Evolutionary conservation across 2,888 invertebrate genomes (phyloP).

Genomic region (Eurytoma californica): DNA sequence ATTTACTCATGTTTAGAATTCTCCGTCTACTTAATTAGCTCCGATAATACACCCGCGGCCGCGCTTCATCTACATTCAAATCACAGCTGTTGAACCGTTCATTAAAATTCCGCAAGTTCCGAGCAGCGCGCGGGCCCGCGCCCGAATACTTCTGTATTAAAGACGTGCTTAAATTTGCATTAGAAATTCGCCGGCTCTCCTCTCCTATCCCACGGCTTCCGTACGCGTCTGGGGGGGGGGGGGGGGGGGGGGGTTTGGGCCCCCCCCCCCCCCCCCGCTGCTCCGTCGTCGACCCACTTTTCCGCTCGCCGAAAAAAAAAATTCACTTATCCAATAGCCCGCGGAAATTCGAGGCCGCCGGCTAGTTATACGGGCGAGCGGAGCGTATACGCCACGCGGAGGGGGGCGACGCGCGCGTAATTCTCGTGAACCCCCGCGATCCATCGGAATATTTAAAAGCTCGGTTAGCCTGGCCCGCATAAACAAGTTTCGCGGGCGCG

Average conservation of each 20-base stretch:
- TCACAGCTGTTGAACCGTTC: slow-evolving; percentile 50
- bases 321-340: too few species aligned
- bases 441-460: slow-evolving; percentile 40
- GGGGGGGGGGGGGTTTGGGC: too few species aligned
- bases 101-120: slow-evolving; percentile 54
- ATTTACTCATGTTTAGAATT: not conserved
- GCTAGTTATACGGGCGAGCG: too few species aligned
- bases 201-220: not conserved
- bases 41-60: slow-evolving; percentile 21
- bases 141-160: slow-evolving; percentile 38
- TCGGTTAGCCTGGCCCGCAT: not conserved
- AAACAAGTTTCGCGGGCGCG: slow-evolving; percentile 37
- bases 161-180: slow-evolving; percentile 49
- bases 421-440: not conserved
- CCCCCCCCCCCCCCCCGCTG: too few species aligned
- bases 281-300: slow-evolving; percentile 13
- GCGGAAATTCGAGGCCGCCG: too few species aligned
- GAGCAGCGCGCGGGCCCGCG: not conserved
- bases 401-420: not conserved
- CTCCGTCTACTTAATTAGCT: slow-evolving; percentile 21
- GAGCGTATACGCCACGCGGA: too few species aligned
- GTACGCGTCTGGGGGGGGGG: slow-evolving; percentile 2
- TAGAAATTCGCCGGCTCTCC: slow-evolving; percentile 39
- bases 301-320: too few species aligned
- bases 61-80: slow-evolving; percentile 44